Conservation (phyloP, 2,113 vertebrate genomes). For the Lanius ludovicianus region DNA sequence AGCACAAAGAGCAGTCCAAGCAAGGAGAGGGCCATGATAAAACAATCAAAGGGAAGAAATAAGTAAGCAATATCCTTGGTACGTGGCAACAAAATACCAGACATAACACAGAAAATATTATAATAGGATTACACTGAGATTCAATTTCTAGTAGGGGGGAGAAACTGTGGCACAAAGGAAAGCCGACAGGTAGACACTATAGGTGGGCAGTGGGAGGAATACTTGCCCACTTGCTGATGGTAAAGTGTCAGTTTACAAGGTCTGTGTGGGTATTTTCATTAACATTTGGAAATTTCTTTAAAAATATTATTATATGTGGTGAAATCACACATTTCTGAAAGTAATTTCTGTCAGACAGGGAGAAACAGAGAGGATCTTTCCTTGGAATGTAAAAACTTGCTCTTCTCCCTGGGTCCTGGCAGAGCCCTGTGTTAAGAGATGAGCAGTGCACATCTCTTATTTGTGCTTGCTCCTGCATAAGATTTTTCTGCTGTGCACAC, state of each 20-base stretch:
- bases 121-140: neutral
- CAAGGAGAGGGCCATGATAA: neutral
- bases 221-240: neutral
- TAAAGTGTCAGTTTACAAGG: neutral
- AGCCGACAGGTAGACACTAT: neutral
- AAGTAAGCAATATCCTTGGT: neutral
- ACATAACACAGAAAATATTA: neutral
- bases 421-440: neutral
- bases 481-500: neutral
- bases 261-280: neutral
- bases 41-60: neutral
- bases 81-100: neutral
- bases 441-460: neutral
- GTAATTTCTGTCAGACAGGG: neutral
- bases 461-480: neutral
- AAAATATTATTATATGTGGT: neutral
- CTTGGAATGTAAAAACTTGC: neutral
- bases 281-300: neutral
- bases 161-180: neutral
- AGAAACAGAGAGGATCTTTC: neutral
- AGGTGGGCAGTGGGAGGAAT: neutral
- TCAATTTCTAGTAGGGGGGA: neutral
- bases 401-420: neutral
- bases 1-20: neutral
- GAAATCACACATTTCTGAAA: neutral